phyloP scores from a whole-genome alignment of 2,113 vertebrate species.

The Atrichornis clamosus region DNA sequence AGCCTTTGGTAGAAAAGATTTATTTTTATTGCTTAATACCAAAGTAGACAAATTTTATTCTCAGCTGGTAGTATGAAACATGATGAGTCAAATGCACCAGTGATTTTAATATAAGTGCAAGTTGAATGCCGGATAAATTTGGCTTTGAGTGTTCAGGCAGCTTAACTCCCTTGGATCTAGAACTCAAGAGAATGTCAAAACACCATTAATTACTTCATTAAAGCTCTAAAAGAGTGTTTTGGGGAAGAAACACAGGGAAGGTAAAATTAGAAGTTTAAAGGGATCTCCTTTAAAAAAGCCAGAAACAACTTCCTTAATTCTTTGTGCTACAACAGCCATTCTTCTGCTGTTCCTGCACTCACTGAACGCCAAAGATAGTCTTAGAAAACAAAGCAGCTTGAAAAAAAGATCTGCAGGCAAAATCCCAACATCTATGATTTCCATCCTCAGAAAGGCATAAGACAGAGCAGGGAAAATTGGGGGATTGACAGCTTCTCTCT shows the following conservation, averaged over 20 bases:
- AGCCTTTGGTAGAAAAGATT: background rate
- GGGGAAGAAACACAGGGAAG: background rate
- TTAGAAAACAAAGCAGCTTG: background rate
- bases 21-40: background rate
- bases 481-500: background rate
- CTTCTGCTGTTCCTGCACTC: background rate
- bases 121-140: constrained; percentile 5
- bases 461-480: background rate
- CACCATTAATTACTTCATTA: background rate
- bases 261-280: background rate
- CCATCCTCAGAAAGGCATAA: background rate
- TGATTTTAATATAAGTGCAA: background rate
- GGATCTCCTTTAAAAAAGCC: background rate
- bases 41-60: background rate
- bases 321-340: background rate
- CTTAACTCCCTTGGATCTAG: constrained; percentile 12
- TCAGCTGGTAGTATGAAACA: background rate
- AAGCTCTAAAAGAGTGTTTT: background rate
- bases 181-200: constrained; percentile 2
- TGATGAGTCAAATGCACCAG: background rate
- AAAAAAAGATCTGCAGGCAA: background rate
- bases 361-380: background rate
- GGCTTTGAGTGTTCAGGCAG: background rate
- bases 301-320: background rate
- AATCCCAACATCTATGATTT: background rate